Evolutionary conservation across 1,140 invertebrate species (phyloP).

Genomic region (Protaetia brevitarsis): DNA sequence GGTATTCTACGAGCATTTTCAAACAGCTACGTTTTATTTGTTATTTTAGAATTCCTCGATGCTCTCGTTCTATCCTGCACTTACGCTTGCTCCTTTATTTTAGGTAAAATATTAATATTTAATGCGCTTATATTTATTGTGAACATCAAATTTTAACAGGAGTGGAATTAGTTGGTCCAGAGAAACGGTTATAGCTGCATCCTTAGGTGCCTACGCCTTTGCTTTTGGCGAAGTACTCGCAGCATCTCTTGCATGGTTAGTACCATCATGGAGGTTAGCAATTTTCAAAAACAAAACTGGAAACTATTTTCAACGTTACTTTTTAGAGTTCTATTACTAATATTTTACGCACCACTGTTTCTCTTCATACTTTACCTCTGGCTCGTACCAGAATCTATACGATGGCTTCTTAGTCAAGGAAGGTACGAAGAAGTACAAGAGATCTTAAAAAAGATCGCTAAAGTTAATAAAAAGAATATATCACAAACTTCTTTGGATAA

Average conservation of each 20-base stretch:
- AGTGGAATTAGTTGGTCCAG: conserved; percentile 63
- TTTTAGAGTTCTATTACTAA: conserved; percentile 52
- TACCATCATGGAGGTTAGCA: conserved; percentile 62
- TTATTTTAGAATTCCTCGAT: conserved; percentile 64
- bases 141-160: too few species aligned
- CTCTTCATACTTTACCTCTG: conserved; percentile 43
- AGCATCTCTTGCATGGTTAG: conserved; percentile 68
- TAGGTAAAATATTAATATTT: conserved; percentile 56
- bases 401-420: conserved; percentile 52
- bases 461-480: conserved; percentile 59
- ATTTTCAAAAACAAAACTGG: too few species aligned
- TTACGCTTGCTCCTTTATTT: conserved; percentile 61
- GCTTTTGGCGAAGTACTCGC: conserved; percentile 71
- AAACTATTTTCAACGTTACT: too few species aligned
- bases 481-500: conserved; percentile 54
- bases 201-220: conserved; percentile 67
- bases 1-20: conserved; percentile 64
- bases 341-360: conserved; percentile 38
- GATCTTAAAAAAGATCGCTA: conserved; percentile 47
- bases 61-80: conserved; percentile 59
- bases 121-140: too few species aligned
- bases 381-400: conserved; percentile 53
- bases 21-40: conserved; percentile 60
- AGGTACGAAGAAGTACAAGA: conserved; percentile 51
- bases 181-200: conserved; percentile 71